Evolutionary conservation across 92 coral and sea anemone genomes (phyloP), one percentile per base, ranked within the genome.

Genomic region (Epizoanthus fatuus): DNA sequence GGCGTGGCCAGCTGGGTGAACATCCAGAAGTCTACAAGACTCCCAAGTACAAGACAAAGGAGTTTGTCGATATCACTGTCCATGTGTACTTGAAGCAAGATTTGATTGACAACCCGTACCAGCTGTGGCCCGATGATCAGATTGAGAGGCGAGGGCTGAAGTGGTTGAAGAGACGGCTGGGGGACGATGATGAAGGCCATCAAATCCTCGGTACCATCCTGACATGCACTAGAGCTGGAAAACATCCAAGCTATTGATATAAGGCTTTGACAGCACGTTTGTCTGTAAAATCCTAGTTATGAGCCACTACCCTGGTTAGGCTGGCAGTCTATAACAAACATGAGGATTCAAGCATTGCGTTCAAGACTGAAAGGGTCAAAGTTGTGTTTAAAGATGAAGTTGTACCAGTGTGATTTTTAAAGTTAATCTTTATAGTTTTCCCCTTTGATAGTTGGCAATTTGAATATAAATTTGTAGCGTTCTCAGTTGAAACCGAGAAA

Each of bases 101-200:
- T 13, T 44, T 71, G 56, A 71, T 71, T 44, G 76, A 71, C 39
- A 71, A 71, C 42, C 76, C 76, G 42, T 71, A 71, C 60, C 76
- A 71, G 76, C 7, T 71, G 59, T 71, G 76, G 76, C 76, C 59
- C 14, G 75, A 70, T 45, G 58, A 70, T 49, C 75, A 70, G 76
- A 17, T 71, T 49, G 76, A 44, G 20, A 20, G 76, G 42, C 76
- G 76, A 11, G 76, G 76, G 9, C 17, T 71, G 37, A 71, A 71
- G 9, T 71, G 76, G 76, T 71, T 71, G 58, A 71, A 71, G 13
- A 71, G 76, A 22, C 19, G 76, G 58, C 76, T 71, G 19, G 59
- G 76, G 11, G 76, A 49, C 3, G 40, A 49, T 13, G 76, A 71
- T 19, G 76, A 71, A 71, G 76, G 76, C 42, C 76, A 71, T 16